Evolutionary conservation across 2,888 invertebrate genomes (phyloP), one percentile per base, ranked within the genome.

Genomic region (Leptinotarsa haldemani): DNA sequence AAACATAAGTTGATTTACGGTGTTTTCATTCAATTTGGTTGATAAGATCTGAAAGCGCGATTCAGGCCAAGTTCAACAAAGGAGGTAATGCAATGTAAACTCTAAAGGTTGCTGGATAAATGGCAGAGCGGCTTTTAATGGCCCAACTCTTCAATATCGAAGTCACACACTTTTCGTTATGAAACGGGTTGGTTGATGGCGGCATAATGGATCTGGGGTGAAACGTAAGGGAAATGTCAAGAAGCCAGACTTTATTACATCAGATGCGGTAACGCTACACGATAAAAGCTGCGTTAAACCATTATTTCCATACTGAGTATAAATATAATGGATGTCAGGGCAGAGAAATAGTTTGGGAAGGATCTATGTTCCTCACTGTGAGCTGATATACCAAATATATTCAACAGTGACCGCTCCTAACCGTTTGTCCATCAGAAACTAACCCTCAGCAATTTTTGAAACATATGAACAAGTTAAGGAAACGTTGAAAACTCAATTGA

Each of bases 11-110:
- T 48, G 46, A 63, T 9, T 63, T 69, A 50, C 20, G 25, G n/a
- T 69, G 69, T 69, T 69, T 69, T 63, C 61, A 69, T 69, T 69
- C 64, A 63, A 69, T 69, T 69, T 48, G 18, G 18, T 30, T 30
- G 64, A 53, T 65, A 70, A 15, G 52, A 65, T 65, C 65, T 20
- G 22, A 16, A 65, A 50, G 40, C 47, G 40, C 56, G n/a, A 70
- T 22, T 25, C n/a, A 40, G 61, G 22, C 47, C 47, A 71, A 71
- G 66, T 71, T 65, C 65, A 71, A 71, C 66, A 65, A 71, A 58
- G 65, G 56, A 40, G 66, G 12, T 61, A 71, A 66, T 65, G 48
- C 46, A 71, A 66, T 22, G 71, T 71, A 71, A 71, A 66, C 40
- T 40, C 71, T 47, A 15, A 50, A 70, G 50, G 64, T 48, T 52